Evolutionary conservation across 2,888 invertebrate genomes (phyloP).

Genomic region (Dynastes hyllus): DNA sequence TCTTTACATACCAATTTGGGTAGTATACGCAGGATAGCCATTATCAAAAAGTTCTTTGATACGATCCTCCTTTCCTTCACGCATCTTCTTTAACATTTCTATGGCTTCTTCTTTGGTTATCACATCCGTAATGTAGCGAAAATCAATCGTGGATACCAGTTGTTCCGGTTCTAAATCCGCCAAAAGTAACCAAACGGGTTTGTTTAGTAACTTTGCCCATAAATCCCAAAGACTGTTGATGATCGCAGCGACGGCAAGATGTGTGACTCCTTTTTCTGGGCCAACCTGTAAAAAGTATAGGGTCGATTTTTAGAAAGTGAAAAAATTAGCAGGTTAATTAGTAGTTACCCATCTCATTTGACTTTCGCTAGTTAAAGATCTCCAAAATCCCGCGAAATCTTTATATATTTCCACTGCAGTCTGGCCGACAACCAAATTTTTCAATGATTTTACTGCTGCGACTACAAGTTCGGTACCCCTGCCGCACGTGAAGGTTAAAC

Average conservation of each 20-base stretch:
- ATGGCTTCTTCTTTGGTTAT: slow-evolving; percentile 89
- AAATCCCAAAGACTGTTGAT: slow-evolving; percentile 95
- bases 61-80: slow-evolving; percentile 76
- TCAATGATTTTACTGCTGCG: slow-evolving; percentile 82
- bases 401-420: slow-evolving; percentile 81
- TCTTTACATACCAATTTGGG: slow-evolving; percentile 80
- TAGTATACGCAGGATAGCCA: slow-evolving; percentile 92
- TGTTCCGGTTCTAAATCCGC: slow-evolving; percentile 89
- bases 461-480: slow-evolving; percentile 92
- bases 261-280: slow-evolving; percentile 92
- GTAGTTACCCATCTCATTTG: slow-evolving; percentile 90
- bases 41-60: slow-evolving; percentile 76
- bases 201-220: slow-evolving; percentile 88
- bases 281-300: slow-evolving; percentile 77
- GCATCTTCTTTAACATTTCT: slow-evolving; percentile 77
- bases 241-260: slow-evolving; percentile 90
- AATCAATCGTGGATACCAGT: slow-evolving; percentile 90
- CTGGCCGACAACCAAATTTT: slow-evolving; percentile 80
- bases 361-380: slow-evolving; percentile 87
- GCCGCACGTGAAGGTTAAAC: slow-evolving; percentile 91
- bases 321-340: too few species aligned
- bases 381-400: slow-evolving; percentile 88
- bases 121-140: slow-evolving; percentile 87
- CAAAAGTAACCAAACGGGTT: slow-evolving; percentile 91
- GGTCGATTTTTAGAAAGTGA: too few species aligned